phyloP scores from a whole-genome alignment of 1,140 invertebrate species.

The Drosophila triauraria region DNA sequence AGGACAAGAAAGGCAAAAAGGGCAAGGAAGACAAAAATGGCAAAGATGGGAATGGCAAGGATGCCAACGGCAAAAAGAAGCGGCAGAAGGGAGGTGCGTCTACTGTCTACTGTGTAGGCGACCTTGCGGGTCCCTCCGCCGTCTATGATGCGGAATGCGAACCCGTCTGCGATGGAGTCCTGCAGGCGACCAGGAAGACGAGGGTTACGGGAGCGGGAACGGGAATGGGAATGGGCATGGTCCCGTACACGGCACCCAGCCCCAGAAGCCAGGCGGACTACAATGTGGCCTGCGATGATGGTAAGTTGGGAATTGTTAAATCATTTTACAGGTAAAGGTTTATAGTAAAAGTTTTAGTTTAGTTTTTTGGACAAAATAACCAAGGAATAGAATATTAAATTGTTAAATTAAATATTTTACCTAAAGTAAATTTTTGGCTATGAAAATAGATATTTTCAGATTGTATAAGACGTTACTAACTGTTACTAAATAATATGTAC shows the following conservation, averaged over 20 bases:
- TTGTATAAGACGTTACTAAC: too few relatives aligned
- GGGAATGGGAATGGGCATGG: too few relatives aligned
- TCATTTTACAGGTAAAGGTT: neutral
- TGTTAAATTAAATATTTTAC: too few relatives aligned
- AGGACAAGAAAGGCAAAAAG: conserved; percentile 6
- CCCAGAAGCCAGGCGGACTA: conserved; percentile 25
- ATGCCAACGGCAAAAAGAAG: conserved; percentile 13
- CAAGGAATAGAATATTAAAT: too few relatives aligned
- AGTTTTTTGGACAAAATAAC: too few relatives aligned
- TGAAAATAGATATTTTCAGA: too few relatives aligned
- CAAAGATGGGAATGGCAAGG: conserved; percentile 12
- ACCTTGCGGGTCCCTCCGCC: neutral
- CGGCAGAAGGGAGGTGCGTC: conserved; percentile 51
- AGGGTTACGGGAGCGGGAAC: neutral
- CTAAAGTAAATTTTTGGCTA: too few relatives aligned
- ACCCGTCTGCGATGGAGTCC: neutral
- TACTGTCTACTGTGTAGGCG: neutral
- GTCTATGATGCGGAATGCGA: neutral
- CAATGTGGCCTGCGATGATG: conserved; percentile 47
- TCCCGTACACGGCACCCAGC: neutral
- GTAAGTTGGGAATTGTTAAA: conserved; percentile 16
- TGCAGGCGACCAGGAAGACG: conserved; percentile 8
- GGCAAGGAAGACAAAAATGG: conserved; percentile 19
- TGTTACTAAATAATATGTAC: too few relatives aligned
- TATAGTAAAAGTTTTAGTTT: too few relatives aligned